Conservation (phyloP, 2,113 vertebrate species). For the Gopherus flavomarginatus region DNA sequence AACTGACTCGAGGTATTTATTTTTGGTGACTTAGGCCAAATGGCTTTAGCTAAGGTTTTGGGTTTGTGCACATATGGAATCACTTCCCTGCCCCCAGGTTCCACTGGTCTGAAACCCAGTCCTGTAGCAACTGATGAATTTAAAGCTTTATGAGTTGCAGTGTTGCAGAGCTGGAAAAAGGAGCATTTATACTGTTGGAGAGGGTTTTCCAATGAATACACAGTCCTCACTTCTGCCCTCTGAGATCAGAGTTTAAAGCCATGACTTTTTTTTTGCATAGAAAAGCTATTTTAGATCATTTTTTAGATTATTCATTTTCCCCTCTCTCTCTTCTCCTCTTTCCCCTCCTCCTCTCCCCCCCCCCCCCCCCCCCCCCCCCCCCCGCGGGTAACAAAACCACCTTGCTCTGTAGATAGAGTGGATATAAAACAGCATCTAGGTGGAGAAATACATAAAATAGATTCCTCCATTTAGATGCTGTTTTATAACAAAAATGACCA, state of each 20-base stretch:
- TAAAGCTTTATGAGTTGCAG: background rate
- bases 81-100: background rate
- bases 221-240: background rate
- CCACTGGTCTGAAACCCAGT: background rate
- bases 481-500: background rate
- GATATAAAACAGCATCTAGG: background rate
- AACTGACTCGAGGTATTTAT: slow-evolving; percentile 70
- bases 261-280: background rate
- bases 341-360: no score
- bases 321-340: no score
- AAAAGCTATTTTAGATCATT: background rate
- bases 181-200: background rate
- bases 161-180: background rate
- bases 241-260: background rate
- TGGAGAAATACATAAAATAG: background rate
- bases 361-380: fast-evolving
- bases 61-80: background rate
- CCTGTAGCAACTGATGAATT: background rate
- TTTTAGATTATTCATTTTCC: background rate
- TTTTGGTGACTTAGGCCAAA: slow-evolving; percentile 43
- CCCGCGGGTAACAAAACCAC: background rate
- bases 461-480: background rate
- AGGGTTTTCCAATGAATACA: background rate
- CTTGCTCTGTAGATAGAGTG: background rate
- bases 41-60: background rate